phyloP scores from a whole-genome alignment of 2,888 invertebrate species.

The Leptopilina myrica region DNA sequence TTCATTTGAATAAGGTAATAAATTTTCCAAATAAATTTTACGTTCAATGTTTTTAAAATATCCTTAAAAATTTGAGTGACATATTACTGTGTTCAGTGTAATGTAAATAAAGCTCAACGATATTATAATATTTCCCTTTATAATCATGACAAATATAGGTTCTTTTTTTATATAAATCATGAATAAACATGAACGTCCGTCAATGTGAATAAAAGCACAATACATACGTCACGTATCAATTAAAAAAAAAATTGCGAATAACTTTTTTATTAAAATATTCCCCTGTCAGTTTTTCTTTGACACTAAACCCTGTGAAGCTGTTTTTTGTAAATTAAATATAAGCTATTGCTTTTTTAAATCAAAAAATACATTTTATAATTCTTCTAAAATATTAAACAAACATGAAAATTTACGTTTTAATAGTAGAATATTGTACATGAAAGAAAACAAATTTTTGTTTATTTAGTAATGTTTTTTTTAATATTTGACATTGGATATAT shows the following conservation, averaged over 20 bases:
- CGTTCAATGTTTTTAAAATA: too few relatives aligned
- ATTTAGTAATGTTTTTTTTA: too few relatives aligned
- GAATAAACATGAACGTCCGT: slow-evolving; percentile 4
- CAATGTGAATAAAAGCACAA: not conserved
- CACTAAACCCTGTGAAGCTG: not conserved
- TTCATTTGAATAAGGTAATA: too few relatives aligned
- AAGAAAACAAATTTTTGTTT: too few relatives aligned
- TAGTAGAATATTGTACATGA: too few relatives aligned
- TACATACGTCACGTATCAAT: not conserved
- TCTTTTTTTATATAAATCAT: not conserved
- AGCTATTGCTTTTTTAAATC: not conserved
- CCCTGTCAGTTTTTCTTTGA: slow-evolving; percentile 2
- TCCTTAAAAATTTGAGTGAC: too few relatives aligned
- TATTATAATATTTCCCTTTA: not conserved
- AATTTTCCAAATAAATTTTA: too few relatives aligned
- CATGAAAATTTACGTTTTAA: too few relatives aligned
- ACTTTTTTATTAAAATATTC: not conserved
- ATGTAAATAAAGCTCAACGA: not conserved
- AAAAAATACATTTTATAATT: not conserved
- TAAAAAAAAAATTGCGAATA: not conserved
- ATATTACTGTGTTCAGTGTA: too few relatives aligned
- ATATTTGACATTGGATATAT: too few relatives aligned
- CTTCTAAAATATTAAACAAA: too few relatives aligned
- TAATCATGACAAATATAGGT: not conserved
- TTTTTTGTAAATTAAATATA: not conserved